Evolutionary conservation across 1,140 invertebrate genomes (phyloP), one percentile per base, ranked within the genome.

Genomic region (Dinoponera quadriceps): DNA sequence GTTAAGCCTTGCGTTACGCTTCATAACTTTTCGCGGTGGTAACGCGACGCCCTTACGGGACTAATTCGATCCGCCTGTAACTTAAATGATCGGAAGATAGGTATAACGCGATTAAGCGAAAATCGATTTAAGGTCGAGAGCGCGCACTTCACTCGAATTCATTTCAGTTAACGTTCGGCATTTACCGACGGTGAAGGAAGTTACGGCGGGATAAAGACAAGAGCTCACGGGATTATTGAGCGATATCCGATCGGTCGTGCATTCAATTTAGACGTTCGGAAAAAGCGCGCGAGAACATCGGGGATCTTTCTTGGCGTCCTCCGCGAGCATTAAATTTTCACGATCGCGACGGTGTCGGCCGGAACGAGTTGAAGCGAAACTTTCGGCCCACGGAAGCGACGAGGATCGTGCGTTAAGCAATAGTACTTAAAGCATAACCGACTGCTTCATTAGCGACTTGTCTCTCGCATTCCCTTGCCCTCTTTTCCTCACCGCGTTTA

Each of bases 381-480:
- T 84, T 84, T 73, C 33, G 54, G 83, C 48, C 60, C 44, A 55
- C 38, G 7, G 49, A 77, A 74, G 62, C 78, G 77, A 85, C 71
- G 68, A 59, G 51, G 68, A 73, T 55, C 82, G 80, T 87, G 85
- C 77, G 81, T 84, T 87, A 82, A 85, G 71, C 69, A 78, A 74
- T 44, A 71, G 81, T 82, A 81, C 73, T 88, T 85, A 86, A 89
- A 89, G 88, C 88, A 89, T 90, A 88, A 88, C 84, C 87, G 77
- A 87, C 84, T 86, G 88, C 87, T 89, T 89, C 82, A 89, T 89
- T 85, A 86, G 73, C 83, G 78, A 69, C 66, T 87, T 84, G 74
- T 89, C 86, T 84, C 72, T 83, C 78, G 66, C 71, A 63, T 82
- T 82, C 71, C 60, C 74, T 73, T 74, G 59, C 59, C 62, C 85